A percentile compares a stretch with the other conserved stretches of the same genome.
phyloP scores from a whole-genome alignment of 2,797 vertebrate genomes.

The Coccyzus lansbergi region DNA sequence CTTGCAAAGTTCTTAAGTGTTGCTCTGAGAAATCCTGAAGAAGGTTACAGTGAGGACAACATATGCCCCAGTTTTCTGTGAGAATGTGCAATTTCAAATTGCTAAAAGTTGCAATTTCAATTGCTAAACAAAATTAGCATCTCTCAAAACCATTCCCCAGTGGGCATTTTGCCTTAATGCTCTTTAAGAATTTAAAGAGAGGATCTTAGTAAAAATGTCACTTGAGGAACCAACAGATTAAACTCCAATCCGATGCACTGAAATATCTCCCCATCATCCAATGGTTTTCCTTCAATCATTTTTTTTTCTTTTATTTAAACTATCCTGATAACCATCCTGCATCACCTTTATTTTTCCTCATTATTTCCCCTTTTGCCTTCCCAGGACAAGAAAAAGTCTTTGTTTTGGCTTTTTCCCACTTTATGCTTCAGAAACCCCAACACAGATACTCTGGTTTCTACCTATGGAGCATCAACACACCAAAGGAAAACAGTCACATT shows the following conservation, averaged over 20 bases:
- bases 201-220: not conserved
- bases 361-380: constrained; percentile 74
- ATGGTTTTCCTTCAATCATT: not conserved
- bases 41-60: not conserved
- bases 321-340: not conserved
- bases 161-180: not conserved
- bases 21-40: constrained; percentile 8
- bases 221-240: not conserved
- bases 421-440: constrained; percentile 74
- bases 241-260: not conserved
- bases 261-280: not conserved
- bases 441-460: constrained; percentile 63
- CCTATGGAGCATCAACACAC: constrained; percentile 51
- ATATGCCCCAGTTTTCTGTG: not conserved
- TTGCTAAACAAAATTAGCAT: not conserved
- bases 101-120: not conserved
- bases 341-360: constrained; percentile 51
- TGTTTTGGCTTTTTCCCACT: constrained; percentile 77
- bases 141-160: not conserved
- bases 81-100: not conserved
- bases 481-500: constrained; percentile 68
- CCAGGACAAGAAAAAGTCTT: constrained; percentile 77
- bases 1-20: not conserved
- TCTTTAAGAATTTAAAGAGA: not conserved
- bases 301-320: not conserved